Base-by-base conservation (phyloP, 1,140 invertebrate genomes). In the Eriosoma lanigerum region DNA sequence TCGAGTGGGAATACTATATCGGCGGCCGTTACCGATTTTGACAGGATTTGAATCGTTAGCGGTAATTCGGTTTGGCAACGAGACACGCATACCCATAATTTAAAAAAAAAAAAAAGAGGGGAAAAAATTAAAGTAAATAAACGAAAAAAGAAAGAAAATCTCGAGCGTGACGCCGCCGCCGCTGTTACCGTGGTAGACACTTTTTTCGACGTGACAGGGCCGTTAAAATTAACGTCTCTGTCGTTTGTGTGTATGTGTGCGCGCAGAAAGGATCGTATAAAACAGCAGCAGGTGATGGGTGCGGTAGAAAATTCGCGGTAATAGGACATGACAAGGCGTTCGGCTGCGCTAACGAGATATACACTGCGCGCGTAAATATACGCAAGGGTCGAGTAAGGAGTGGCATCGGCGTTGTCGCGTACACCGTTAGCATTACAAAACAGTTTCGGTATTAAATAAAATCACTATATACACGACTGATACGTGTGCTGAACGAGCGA, bases 21-120 rank as follows among this genome's bases (percentile, higher is more conserved):
- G 8, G 8, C 32, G 32, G 32, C 32, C 32, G 70, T 32, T 19
- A 6, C 1, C 54, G 56, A 48, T n/a, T 76, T 76, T 76, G 73
- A 76, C 73, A 76, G n/a, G n/a, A n/a, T n/a, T n/a, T 21, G 73
- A 76, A 76, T 76, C 73, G 73, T 76, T 76, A 76, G 56, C 8
- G 73, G 54, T 76, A 76, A 76, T 76, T 76, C 38, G 21, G 73
- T 76, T 76, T 60, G 73, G 73, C 21, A 46, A 76, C 54, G 56
- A 60, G 73, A 76, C 73, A 76, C 56, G 73, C 73, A 60, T 46
- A 76, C 54, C 73, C 32, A 60, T 76, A 56, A 76, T 76, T 76
- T 76, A 56, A 75, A 66, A 21, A 66, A 64, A n/a, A n/a, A 24
- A 38, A 38, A 44, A 21, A 21, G 24, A 75, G 32, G 26, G 58